A percentile compares a stretch with the other conserved stretches of the same genome.
These are phyloP conservation scores for mouse (Mus musculus) DNA, from an alignment of 2,113 vertebrate species.

Conservation along the genomic window DNA sequence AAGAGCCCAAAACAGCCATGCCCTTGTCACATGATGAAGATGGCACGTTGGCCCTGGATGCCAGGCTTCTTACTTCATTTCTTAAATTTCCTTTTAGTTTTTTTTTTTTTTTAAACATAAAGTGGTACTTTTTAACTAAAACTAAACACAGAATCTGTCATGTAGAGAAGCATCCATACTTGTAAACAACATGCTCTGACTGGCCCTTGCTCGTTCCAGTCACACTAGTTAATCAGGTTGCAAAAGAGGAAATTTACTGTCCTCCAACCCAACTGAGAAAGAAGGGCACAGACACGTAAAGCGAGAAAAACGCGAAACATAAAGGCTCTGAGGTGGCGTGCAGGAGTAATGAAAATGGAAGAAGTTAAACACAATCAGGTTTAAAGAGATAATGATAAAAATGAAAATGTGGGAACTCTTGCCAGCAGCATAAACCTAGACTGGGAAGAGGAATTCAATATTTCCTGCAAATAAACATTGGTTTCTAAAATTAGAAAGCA, in stretches of 20 bases:
- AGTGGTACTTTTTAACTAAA: not conserved
- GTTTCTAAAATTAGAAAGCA: constrained; percentile 74
- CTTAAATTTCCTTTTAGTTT: not conserved
- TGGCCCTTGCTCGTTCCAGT: not conserved
- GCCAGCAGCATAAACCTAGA: constrained; percentile 68
- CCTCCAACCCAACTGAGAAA: constrained; percentile 3
- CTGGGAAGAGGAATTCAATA: constrained; percentile 72
- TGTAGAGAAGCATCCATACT: not conserved
- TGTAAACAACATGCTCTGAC: not conserved
- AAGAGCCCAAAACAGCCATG: not conserved
- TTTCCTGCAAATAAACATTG: constrained; percentile 78
- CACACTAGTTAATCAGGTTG: not conserved
- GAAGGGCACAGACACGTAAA: constrained; percentile 65
- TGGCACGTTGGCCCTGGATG: not conserved
- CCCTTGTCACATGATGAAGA: not conserved
- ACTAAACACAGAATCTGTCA: constrained; percentile 10
- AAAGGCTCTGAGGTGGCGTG: constrained; percentile 47
- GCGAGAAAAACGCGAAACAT: constrained; percentile 60
- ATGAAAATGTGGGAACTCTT: constrained; percentile 79
- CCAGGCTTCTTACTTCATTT: not conserved
- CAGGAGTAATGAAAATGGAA: constrained; percentile 78
- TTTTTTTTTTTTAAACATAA: constrained; percentile 23
- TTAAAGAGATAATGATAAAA: constrained; percentile 80
- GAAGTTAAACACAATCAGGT: constrained; percentile 82
- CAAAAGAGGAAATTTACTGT: not conserved